Conservation (phyloP, 2,113 vertebrate species). For the Cinclus cinclus region DNA sequence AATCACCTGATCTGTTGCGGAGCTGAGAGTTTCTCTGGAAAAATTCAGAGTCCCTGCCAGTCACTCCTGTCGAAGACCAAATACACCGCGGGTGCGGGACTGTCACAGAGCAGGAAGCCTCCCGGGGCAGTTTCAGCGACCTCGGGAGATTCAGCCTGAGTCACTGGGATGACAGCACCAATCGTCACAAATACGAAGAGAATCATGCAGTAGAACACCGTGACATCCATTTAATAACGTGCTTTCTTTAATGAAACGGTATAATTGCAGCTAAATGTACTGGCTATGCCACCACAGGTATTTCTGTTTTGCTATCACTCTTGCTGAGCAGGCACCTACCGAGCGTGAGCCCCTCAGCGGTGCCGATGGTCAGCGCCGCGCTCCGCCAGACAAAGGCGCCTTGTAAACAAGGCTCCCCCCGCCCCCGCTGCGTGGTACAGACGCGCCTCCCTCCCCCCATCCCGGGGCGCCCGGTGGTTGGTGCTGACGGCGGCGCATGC, state of each 20-base stretch:
- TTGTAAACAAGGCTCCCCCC: rapidly evolving
- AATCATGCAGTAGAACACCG: neutral
- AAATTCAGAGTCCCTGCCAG: neutral
- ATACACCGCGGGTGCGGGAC: rapidly evolving
- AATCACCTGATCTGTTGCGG: neutral
- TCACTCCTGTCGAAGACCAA: rapidly evolving
- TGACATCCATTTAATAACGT: neutral
- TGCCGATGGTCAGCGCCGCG: rapidly evolving
- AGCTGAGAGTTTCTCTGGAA: neutral
- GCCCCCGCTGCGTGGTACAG: neutral
- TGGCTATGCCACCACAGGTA: neutral
- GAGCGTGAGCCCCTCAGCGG: rapidly evolving
- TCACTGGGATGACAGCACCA: neutral
- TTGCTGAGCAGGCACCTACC: neutral
- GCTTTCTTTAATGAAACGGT: neutral
- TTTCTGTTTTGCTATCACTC: neutral
- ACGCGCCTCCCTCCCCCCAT: rapidly evolving
- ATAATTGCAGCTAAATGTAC: neutral
- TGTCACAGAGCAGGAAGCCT: neutral
- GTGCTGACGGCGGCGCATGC: neutral
- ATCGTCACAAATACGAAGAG: neutral
- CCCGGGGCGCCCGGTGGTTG: neutral
- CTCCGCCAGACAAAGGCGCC: rapidly evolving
- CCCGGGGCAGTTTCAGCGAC: rapidly evolving
- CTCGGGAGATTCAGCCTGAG: neutral